Evolutionary conservation across 1,140 invertebrate species (phyloP), one percentile per base, ranked within the genome.

Genomic region (Cotesia glomerata): DNA sequence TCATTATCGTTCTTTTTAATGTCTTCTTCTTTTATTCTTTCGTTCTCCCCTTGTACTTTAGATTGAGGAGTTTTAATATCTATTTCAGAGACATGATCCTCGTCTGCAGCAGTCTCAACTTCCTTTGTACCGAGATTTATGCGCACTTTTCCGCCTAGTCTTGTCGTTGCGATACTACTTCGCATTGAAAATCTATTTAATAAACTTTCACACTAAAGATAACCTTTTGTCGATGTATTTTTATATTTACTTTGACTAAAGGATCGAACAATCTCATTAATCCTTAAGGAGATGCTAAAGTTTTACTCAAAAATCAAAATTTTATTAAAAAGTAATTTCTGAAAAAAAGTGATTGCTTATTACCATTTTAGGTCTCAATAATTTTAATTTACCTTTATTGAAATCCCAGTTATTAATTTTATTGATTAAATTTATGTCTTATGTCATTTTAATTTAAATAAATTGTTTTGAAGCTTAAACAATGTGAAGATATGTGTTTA

Each of bases 131-230:
- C 58, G 32, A 61, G 11, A 61, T 61, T 13, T 61, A 61, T 61
- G 32, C 59, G 59, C 18, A 61, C 59, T 61, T 13, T 61, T 61
- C 59, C 62, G 16, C 52, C 52, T 4, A 54, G n/a, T 54, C 52
- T 54, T 54, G 35, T n/a, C 13, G 11, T 36, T 5, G 35, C 34
- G 13, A 61, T 64, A 64, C 14, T 35, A 39, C 62, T 45, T 35
- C n/a, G 62, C 35, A 64, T 64, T 36, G 34, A 64, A 39, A 64
- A 64, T 64, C 34, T 39, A 9, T 35, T 36, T 64, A 4, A 26
- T 62, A 8, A 26, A 13, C 18, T 62, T 13, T n/a, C 4, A 14
- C n/a, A 54, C 16, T 14, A 54, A n/a, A 14, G 52, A 54, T 54
- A 2, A 54, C 13, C 26, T 26, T 26, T 26, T 26, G 26, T 26